Conservation (phyloP, 2,888 invertebrate genomes). For the Tinea trinotella region DNA sequence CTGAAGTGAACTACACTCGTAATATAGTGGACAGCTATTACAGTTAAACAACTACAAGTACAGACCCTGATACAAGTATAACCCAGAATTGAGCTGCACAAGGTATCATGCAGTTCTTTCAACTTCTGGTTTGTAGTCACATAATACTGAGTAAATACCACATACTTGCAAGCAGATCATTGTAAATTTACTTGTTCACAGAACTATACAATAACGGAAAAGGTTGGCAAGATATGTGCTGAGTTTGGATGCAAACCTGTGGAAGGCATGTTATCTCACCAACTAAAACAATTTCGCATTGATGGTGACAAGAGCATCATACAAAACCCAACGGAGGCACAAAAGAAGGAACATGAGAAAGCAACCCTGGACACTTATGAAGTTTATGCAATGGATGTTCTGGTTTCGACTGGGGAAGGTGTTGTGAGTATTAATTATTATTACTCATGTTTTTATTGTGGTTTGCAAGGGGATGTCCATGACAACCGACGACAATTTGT, state of each 20-base stretch:
- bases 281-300: constrained; percentile 95
- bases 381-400: constrained; percentile 98
- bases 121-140: too few relatives aligned
- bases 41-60: too few relatives aligned
- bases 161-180: constrained; percentile 27
- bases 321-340: constrained; percentile 96
- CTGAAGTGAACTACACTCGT: too few relatives aligned
- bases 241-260: constrained; percentile 97
- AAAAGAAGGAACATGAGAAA: constrained; percentile 97
- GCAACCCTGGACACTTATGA: constrained; percentile 96
- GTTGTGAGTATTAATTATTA: constrained; percentile 75
- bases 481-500: too few relatives aligned
- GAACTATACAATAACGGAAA: constrained; percentile 93
- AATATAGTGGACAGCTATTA: too few relatives aligned
- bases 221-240: constrained; percentile 93
- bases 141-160: too few relatives aligned
- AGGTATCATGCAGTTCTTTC: too few relatives aligned
- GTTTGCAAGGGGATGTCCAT: too few relatives aligned
- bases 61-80: too few relatives aligned
- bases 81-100: too few relatives aligned
- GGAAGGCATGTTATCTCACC: constrained; percentile 96
- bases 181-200: constrained; percentile 39
- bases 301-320: constrained; percentile 92
- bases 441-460: too few relatives aligned
- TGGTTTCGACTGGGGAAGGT: constrained; percentile 96